Evolutionary conservation across 2,888 invertebrate species (phyloP), one percentile per base, ranked within the genome.

Genomic region (Boloria euphrosyne): DNA sequence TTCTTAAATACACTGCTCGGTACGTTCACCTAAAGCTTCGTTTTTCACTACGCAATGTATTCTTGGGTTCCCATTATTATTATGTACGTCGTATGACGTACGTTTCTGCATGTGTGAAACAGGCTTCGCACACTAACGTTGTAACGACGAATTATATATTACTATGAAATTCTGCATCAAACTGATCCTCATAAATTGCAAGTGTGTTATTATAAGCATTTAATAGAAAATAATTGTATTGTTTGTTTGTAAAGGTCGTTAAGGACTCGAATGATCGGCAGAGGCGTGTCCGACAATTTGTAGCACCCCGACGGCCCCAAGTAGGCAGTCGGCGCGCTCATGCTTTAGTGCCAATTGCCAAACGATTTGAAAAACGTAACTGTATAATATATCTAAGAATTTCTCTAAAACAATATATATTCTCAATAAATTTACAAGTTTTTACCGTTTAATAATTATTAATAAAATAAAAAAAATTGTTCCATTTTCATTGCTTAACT

Each of bases 301-400:
- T 78, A 78, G 83, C 87, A 86, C 89, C 90, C 89, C 81, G 70
- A 85, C 82, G 90, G 90, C 90, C 90, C 84, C 89, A 78, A 80
- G 82, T 81, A 82, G 82, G 81, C 81, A 80, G 79, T 75, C 79
- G 76, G 76, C 82, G 80, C 80, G 76, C 77, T 77, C 76, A 75
- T 79, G 73, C 76, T 71, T 63, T 74, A 64, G 70, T 74, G 65
- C 72, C 74, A 71, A 72, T 73, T 76, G 77, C 79, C 73, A 74
- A 77, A 79, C 67, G 70, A 67, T 69, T 69, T 57, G 67, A 68
- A 70, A 69, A 71, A 68, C 67, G 59, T 65, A 68, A 71, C 66
- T 67, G 60, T 68, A 64, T 64, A 47, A 59, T 67, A 22, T 66
- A 61, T 54, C 27, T 58, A 50, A 46, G 61, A 54, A 68, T 61